Conservation (phyloP, 1,140 invertebrate genomes). For the Ephestia elutella region DNA sequence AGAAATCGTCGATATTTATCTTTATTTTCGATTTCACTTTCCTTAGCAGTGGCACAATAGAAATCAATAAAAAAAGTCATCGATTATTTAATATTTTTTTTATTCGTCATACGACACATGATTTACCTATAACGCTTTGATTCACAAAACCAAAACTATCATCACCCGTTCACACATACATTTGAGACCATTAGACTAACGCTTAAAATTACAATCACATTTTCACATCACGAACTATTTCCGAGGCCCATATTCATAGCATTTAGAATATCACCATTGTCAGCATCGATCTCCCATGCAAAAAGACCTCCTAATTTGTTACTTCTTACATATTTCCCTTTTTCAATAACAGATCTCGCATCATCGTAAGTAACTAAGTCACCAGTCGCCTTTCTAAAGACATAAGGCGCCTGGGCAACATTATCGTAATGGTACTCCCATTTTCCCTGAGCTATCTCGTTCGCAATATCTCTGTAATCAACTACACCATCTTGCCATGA, state of each 20-base stretch:
- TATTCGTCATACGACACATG: not conserved
- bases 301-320: constrained; percentile 64
- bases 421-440: constrained; percentile 66
- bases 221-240: constrained; percentile 46
- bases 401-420: constrained; percentile 61
- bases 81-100: not conserved
- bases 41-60: no score
- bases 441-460: constrained; percentile 54
- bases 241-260: constrained; percentile 68
- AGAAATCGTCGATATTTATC: no score
- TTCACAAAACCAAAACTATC: not conserved
- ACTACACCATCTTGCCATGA: constrained; percentile 68
- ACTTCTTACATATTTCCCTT: constrained; percentile 63
- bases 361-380: constrained; percentile 65
- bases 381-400: constrained; percentile 53
- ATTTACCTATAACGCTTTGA: not conserved
- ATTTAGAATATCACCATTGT: constrained; percentile 61
- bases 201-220: constrained; percentile 50
- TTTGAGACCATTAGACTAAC: constrained; percentile 17
- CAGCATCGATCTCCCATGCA: constrained; percentile 66
- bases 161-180: not conserved
- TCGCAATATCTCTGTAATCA: constrained; percentile 63
- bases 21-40: no score
- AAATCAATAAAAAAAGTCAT: no score
- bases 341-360: constrained; percentile 57